Evolutionary conservation across 2,888 invertebrate genomes (phyloP), one percentile per base, ranked within the genome.

Genomic region (Amphiduros pacificus): DNA sequence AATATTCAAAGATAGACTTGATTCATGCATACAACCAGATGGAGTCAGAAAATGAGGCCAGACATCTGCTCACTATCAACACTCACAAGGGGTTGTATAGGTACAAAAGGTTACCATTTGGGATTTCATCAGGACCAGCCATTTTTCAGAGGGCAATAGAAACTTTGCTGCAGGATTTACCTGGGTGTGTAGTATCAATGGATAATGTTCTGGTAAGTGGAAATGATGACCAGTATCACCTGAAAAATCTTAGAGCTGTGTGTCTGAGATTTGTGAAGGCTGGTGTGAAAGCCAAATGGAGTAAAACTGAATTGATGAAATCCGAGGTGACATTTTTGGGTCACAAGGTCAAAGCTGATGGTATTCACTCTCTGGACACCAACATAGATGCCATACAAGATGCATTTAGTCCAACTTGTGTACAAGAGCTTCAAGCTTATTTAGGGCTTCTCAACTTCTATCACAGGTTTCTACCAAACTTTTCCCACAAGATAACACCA

Each of bases 91-190:
- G 53, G 3, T 31, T 53, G 4, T 55, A 24, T 20, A 14, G 40
- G 2, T 55, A 36, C 22, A 55, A 31, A 22, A 20, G 55, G 2
- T 20, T 55, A 5, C 55, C 55, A 2, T 55, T 36, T 22, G 40
- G 55, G 3, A 40, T 55, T 17, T 36, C 36, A n/a, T 55, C 55
- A 2, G 55, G 36, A 4, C 55, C 55, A 9, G 55, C 32, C 9
- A 55, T 55, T 17, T 55, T 55, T n/a, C 32, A 55, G 36, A 11
- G 55, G 20, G 36, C 40, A n/a, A 55, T 55, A 17, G 32, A 31
- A 32, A 14, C 32, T 2, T n/a, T 55, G 11, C 55, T 55, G 20
- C 36, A 55, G 24, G 55, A 27, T 4, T 17, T 55, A 22, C 32
- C 31, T 26, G 24, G 24, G 6, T n/a, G n/a, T 27, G 17, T 55